These are phyloP conservation scores for Mirza zaza DNA, from an alignment of 2,113 vertebrate genomes.

Conservation along the genomic window DNA sequence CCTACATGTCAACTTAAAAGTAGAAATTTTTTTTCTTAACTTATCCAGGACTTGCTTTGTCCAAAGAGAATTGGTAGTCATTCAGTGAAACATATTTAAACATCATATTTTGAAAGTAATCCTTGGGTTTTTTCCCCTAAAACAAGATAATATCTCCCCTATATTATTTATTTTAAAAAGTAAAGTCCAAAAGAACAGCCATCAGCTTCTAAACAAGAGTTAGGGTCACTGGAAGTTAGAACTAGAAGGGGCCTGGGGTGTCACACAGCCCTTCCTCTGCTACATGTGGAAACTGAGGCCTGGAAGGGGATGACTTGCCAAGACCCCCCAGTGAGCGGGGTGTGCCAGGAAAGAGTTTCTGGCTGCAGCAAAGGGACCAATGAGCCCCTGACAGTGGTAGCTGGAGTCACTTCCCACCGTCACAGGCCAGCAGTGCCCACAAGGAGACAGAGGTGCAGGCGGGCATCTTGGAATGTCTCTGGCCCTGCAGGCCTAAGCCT, in stretches of 20 bases:
- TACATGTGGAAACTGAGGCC: neutral
- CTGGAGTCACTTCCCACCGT: neutral
- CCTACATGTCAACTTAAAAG: neutral
- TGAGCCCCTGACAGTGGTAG: fast-evolving
- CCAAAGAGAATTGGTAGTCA: neutral
- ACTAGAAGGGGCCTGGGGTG: too few species aligned
- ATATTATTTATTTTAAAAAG: neutral
- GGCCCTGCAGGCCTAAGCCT: neutral
- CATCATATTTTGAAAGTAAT: neutral
- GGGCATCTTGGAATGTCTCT: fast-evolving
- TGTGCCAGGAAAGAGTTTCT: neutral
- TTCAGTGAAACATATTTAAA: neutral
- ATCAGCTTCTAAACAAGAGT: neutral
- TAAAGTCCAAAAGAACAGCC: neutral
- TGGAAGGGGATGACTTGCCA: neutral
- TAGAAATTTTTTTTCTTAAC: neutral
- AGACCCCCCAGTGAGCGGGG: neutral
- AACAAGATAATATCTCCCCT: neutral
- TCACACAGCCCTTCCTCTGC: neutral
- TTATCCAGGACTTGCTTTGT: neutral
- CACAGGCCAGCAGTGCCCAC: neutral
- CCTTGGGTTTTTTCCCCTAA: fast-evolving
- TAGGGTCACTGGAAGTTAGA: neutral
- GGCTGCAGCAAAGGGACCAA: neutral
- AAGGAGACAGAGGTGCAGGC: fast-evolving